Evolutionary conservation across 2,888 invertebrate species (phyloP).

Genomic region (Cetonia aurata): DNA sequence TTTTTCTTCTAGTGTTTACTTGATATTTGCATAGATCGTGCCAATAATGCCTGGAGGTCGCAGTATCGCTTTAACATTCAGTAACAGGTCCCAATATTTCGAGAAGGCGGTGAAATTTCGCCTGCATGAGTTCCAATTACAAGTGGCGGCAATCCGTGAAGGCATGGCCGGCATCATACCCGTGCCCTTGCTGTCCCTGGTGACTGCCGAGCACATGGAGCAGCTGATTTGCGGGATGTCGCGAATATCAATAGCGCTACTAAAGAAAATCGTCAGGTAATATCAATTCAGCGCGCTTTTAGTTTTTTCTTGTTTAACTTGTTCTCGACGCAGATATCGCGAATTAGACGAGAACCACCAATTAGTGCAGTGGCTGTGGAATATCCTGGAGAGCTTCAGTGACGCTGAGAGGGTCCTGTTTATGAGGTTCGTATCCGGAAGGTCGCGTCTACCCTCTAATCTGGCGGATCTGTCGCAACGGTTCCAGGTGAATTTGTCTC

Average conservation of each 20-base stretch:
- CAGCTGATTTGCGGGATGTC: constrained; percentile 75
- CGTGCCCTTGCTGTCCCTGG: constrained; percentile 72
- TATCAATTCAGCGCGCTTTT: constrained; percentile 36
- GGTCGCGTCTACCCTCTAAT: constrained; percentile 75
- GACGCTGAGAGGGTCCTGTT: constrained; percentile 75
- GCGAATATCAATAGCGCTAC: constrained; percentile 71
- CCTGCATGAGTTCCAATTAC: constrained; percentile 73
- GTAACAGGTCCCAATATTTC: constrained; percentile 72
- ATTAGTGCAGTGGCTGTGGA: constrained; percentile 75
- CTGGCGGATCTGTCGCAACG: constrained; percentile 75
- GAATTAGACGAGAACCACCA: constrained; percentile 74
- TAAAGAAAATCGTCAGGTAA: constrained; percentile 74
- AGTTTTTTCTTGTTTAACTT: too few relatives aligned
- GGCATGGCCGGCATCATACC: constrained; percentile 77
- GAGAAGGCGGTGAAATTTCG: constrained; percentile 72
- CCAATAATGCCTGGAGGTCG: constrained; percentile 74
- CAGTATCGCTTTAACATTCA: constrained; percentile 71
- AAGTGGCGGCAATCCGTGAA: constrained; percentile 72
- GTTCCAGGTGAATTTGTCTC: constrained; percentile 69
- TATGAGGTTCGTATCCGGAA: constrained; percentile 76
- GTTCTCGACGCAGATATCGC: constrained; percentile 68
- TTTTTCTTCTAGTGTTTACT: not conserved
- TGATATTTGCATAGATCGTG: constrained; percentile 64
- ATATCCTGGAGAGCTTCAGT: constrained; percentile 72
- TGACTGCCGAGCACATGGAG: constrained; percentile 73